phyloP scores from a whole-genome alignment of 2,113 vertebrate species.

The Desmodus rotundus region DNA sequence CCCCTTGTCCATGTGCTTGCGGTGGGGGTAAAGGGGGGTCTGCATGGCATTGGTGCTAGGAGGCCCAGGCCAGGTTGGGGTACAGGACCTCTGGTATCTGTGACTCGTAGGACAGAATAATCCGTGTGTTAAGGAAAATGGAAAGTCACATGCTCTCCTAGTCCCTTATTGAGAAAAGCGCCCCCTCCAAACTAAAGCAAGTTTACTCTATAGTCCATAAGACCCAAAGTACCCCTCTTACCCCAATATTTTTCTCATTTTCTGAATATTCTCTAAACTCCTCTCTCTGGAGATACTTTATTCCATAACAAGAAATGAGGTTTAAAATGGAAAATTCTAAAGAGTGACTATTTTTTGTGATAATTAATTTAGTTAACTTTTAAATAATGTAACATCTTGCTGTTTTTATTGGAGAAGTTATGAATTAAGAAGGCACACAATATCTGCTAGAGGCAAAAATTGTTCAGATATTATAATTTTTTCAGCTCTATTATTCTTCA shows the following conservation, averaged over 20 bases:
- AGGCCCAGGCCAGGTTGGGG: background rate
- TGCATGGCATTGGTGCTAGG: background rate
- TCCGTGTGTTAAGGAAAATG: background rate
- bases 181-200: background rate
- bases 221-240: background rate
- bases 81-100: background rate
- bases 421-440: background rate
- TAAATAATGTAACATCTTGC: conserved; percentile 7
- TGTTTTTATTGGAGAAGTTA: background rate
- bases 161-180: background rate
- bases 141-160: background rate
- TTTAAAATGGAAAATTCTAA: background rate
- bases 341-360: background rate
- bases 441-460: background rate
- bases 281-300: background rate
- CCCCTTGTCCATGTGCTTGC: background rate
- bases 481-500: background rate
- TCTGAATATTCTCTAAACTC: background rate
- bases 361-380: conserved; percentile 11
- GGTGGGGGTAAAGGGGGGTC: background rate
- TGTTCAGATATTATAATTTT: background rate
- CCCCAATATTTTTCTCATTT: background rate
- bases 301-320: background rate
- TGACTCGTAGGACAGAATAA: background rate
- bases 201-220: background rate